These are phyloP conservation scores for Melitaea cinxia DNA, from an alignment of 1,140 invertebrate species.

Conservation along the genomic window DNA sequence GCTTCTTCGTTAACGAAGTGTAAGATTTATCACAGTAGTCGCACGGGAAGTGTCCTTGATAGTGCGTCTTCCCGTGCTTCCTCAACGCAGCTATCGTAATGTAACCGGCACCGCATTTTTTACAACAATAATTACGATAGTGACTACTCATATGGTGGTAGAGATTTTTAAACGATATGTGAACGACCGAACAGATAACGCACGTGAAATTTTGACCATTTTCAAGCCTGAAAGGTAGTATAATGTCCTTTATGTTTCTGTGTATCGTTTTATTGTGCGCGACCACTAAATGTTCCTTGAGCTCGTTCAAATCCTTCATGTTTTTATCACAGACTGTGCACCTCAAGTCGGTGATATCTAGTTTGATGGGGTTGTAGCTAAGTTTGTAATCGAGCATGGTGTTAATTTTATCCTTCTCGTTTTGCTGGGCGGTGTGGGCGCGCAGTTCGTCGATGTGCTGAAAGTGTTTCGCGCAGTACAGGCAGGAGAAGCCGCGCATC, in stretches of 20 bases:
- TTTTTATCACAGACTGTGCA: conserved; percentile 60
- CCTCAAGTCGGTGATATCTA: conserved; percentile 66
- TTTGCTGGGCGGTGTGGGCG: conserved; percentile 58
- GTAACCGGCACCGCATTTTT: conserved; percentile 71
- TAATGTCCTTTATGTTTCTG: conserved; percentile 73
- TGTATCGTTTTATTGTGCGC: conserved; percentile 66
- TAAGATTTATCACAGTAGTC: conserved; percentile 68
- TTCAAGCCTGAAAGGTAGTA: conserved; percentile 68
- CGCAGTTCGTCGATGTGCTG: conserved; percentile 61
- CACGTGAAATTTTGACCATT: conserved; percentile 67
- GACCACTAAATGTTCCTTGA: conserved; percentile 57
- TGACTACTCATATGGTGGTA: conserved; percentile 77
- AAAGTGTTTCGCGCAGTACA: conserved; percentile 72
- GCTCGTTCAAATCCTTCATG: conserved; percentile 64
- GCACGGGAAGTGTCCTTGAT: conserved; percentile 70
- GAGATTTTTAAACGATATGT: conserved; percentile 73
- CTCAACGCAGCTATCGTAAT: conserved; percentile 71
- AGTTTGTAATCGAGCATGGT: conserved; percentile 74
- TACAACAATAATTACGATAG: conserved; percentile 74
- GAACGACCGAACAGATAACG: conserved; percentile 66
- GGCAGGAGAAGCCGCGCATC: conserved; percentile 69
- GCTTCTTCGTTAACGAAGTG: conserved; percentile 69
- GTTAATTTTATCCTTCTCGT: conserved; percentile 72
- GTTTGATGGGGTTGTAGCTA: conserved; percentile 73
- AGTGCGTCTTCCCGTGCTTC: conserved; percentile 72